These are phyloP conservation scores for Xestia ashworthii DNA, from an alignment of 2,888 invertebrate species.

Conservation along the genomic window DNA sequence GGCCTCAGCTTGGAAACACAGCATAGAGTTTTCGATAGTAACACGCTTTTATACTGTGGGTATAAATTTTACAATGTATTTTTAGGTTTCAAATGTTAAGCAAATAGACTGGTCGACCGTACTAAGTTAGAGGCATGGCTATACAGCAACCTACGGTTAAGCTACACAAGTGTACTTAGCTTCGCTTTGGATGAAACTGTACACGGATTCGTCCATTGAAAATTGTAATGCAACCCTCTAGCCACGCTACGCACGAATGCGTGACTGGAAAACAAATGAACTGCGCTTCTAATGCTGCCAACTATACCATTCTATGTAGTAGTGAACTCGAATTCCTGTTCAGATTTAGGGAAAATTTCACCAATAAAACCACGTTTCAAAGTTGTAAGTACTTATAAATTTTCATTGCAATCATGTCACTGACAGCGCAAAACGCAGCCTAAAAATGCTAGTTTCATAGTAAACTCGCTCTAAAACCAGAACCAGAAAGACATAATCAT, in stretches of 20 bases:
- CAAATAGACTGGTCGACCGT: background rate
- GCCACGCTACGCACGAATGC: background rate
- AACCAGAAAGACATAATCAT: background rate
- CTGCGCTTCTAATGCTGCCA: background rate
- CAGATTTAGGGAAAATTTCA: background rate
- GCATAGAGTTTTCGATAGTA: background rate
- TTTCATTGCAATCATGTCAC: background rate
- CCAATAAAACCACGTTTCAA: background rate
- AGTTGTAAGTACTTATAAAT: background rate
- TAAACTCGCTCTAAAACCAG: background rate
- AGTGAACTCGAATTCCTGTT: background rate
- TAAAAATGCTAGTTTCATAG: background rate
- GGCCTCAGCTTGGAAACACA: background rate
- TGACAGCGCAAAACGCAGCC: background rate
- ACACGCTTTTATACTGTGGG: background rate
- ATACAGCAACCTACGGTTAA: background rate
- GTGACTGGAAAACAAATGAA: slow-evolving; percentile 5
- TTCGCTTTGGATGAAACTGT: background rate
- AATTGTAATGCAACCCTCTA: background rate
- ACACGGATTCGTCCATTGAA: background rate
- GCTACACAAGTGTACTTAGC: background rate
- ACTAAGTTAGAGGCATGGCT: background rate
- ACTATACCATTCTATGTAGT: too few species aligned
- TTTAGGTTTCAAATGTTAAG: too few species aligned
- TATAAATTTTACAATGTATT: too few species aligned